These are phyloP conservation scores for Dexiosoma caninum DNA, from an alignment of 2,888 invertebrate species.

Conservation along the genomic window DNA sequence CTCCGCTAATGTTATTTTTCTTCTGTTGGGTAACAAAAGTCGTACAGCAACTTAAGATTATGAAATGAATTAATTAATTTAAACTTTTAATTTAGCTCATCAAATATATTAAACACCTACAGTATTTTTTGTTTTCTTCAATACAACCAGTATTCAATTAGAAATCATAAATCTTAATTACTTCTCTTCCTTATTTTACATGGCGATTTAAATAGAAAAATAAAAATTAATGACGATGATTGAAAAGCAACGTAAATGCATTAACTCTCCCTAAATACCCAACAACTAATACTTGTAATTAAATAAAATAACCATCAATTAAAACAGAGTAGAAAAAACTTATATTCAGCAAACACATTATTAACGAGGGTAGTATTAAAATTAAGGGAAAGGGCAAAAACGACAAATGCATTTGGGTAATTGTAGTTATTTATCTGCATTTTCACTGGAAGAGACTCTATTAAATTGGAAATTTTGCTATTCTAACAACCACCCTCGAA, in stretches of 20 bases:
- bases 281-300: constrained; percentile 48
- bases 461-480: too few relatives aligned
- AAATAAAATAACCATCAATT: constrained; percentile 58
- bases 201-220: background rate
- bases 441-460: too few relatives aligned
- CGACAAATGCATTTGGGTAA: too few relatives aligned
- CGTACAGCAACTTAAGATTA: too few relatives aligned
- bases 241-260: constrained; percentile 37
- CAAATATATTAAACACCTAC: background rate
- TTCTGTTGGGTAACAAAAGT: too few relatives aligned
- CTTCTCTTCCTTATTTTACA: background rate
- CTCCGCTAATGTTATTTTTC: too few relatives aligned
- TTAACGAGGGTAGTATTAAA: background rate
- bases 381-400: too few relatives aligned
- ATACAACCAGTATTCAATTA: constrained; percentile 21
- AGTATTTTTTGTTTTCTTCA: background rate
- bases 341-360: background rate
- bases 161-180: constrained; percentile 27
- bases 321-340: background rate
- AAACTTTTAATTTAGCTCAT: background rate
- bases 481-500: too few relatives aligned
- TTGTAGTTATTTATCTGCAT: too few relatives aligned
- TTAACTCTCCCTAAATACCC: constrained; percentile 29
- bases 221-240: constrained; percentile 5
- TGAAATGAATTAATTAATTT: background rate